Percentiles rank a stretch among this genome's conserved stretches.
These are phyloP conservation scores for Caenorhabditis inopinata DNA, from an alignment of 1,140 invertebrate species.

Conservation along the genomic window DNA sequence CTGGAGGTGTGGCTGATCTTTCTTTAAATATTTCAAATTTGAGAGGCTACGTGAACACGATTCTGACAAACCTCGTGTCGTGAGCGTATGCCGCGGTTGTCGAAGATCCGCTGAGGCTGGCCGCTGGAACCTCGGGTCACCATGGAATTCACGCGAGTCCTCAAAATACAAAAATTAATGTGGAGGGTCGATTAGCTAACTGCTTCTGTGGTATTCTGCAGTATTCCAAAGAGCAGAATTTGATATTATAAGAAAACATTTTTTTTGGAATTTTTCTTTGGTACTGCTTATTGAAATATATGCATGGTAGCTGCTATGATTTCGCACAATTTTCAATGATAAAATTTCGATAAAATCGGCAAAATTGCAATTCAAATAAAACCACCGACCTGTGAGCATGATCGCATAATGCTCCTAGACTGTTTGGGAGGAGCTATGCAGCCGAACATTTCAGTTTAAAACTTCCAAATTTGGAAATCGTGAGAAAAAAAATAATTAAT, in stretches of 20 bases:
- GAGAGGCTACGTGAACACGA: too few relatives aligned
- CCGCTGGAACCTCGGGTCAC: background rate
- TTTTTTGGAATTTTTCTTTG: too few relatives aligned
- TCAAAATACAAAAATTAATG: too few relatives aligned
- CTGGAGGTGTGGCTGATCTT: slow-evolving; percentile 26
- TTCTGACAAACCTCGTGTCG: slow-evolving; percentile 4
- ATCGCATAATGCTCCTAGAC: slow-evolving; percentile 1
- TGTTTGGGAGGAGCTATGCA: background rate
- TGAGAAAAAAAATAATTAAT: background rate
- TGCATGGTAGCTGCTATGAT: too few relatives aligned
- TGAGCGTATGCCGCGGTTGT: background rate
- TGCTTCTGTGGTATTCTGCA: too few relatives aligned
- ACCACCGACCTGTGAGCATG: background rate
- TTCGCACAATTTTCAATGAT: too few relatives aligned
- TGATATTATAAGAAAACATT: too few relatives aligned
- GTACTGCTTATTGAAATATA: too few relatives aligned
- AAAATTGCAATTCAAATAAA: background rate
- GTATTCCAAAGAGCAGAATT: too few relatives aligned
- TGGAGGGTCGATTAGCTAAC: too few relatives aligned
- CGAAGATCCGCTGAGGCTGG: slow-evolving; percentile 15
- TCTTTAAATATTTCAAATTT: background rate
- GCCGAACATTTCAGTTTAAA: background rate
- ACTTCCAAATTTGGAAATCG: background rate
- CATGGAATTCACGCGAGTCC: slow-evolving; percentile 19
- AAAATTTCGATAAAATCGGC: background rate